These are phyloP conservation scores for Drosophila flavopinicola DNA, from an alignment of 2,888 invertebrate species.

Conservation along the genomic window DNA sequence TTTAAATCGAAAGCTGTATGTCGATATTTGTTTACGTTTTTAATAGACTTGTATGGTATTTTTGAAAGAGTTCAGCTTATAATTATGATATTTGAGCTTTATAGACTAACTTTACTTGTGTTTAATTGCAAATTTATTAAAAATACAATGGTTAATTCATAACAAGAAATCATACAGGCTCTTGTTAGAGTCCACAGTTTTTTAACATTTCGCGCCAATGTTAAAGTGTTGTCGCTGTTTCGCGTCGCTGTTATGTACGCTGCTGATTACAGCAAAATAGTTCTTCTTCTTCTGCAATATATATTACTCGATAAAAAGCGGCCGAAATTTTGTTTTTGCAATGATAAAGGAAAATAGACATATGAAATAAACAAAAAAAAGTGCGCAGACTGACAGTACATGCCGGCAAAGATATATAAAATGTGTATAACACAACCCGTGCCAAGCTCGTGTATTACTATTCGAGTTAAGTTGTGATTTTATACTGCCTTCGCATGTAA, in stretches of 20 bases:
- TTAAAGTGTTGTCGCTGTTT: neutral
- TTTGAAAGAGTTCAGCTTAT: no score
- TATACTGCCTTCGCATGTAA: conserved; percentile 8
- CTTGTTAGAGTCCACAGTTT: neutral
- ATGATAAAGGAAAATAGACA: conserved; percentile 7
- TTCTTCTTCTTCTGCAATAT: conserved; percentile 9
- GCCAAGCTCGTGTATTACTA: conserved; percentile 8
- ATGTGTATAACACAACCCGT: conserved; percentile 15
- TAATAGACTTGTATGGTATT: no score
- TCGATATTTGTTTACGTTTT: no score
- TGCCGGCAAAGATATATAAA: conserved; percentile 15
- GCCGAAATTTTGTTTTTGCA: conserved; percentile 25
- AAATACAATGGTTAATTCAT: no score
- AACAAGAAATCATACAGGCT: no score
- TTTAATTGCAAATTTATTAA: no score
- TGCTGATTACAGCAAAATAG: neutral
- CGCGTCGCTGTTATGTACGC: conserved; percentile 12
- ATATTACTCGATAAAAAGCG: no score
- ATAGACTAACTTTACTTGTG: no score
- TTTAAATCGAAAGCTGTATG: no score
- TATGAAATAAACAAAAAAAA: conserved; percentile 5
- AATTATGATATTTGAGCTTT: no score
- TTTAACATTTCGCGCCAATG: conserved; percentile 6
- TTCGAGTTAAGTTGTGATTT: conserved; percentile 6
- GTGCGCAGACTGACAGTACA: conserved; percentile 5